A percentile compares a stretch with the other conserved stretches of the same genome.
These are phyloP conservation scores for Oncorhynchus mykiss DNA, from an alignment of 2,113 vertebrate genomes.

Conservation along the genomic window DNA sequence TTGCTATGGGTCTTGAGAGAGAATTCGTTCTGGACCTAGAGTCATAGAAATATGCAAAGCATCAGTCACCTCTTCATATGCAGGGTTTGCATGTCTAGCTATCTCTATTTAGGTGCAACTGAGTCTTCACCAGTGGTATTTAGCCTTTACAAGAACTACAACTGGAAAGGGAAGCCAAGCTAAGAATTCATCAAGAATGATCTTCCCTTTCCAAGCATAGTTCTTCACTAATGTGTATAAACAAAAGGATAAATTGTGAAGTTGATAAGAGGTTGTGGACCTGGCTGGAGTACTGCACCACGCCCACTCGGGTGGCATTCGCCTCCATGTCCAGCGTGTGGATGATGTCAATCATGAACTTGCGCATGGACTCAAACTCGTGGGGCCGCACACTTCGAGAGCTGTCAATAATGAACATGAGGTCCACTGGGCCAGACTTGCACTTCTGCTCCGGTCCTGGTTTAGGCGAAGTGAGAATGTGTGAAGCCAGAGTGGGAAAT, in stretches of 20 bases:
- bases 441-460: conserved; percentile 78
- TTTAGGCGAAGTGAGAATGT: neutral
- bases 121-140: neutral
- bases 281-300: conserved; percentile 98
- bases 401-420: conserved; percentile 96
- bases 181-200: too few relatives aligned
- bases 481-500: neutral
- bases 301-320: conserved; percentile 84
- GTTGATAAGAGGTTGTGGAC: conserved; percentile 22
- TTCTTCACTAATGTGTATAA: too few relatives aligned
- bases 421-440: conserved; percentile 86
- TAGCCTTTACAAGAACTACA: too few relatives aligned
- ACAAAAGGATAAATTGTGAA: neutral
- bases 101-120: neutral
- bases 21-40: conserved; percentile 88
- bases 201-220: too few relatives aligned
- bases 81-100: neutral
- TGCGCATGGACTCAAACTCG: conserved; percentile 94
- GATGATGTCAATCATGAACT: conserved; percentile 93
- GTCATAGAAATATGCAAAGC: neutral
- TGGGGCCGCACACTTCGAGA: conserved; percentile 93
- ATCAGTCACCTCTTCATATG: neutral
- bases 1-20: conserved; percentile 83
- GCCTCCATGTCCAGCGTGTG: conserved; percentile 83
- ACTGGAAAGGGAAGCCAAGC: too few relatives aligned